Percentiles rank a stretch among this genome's conserved stretches.
Evolutionary conservation across 1,140 invertebrate species (phyloP).

Genomic region (Wiebesia pumilae): DNA sequence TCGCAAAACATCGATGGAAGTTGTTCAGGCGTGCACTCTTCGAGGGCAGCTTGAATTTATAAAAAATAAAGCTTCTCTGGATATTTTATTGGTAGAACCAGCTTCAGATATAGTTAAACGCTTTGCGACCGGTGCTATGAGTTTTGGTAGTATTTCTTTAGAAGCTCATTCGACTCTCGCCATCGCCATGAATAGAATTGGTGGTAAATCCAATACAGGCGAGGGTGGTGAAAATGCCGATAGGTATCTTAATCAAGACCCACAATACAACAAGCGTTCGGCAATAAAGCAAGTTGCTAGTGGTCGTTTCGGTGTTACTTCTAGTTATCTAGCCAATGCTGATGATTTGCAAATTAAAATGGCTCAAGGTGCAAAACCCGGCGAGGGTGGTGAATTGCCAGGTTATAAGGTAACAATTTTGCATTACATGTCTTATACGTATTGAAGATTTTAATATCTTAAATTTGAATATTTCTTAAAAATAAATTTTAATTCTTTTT

Average conservation of each 20-base stretch:
- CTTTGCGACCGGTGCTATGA: conserved; percentile 89
- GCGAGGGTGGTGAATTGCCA: conserved; percentile 95
- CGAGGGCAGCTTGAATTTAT: conserved; percentile 94
- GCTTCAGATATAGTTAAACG: conserved; percentile 97
- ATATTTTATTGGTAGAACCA: conserved; percentile 92
- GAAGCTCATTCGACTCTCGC: conserved; percentile 97
- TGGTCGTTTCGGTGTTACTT: conserved; percentile 98
- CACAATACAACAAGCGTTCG: conserved; percentile 84
- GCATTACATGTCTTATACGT: not conserved
- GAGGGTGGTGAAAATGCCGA: conserved; percentile 95
- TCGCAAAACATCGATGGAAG: conserved; percentile 90
- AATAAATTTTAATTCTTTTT: no score
- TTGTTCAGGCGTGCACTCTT: conserved; percentile 91
- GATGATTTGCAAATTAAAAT: conserved; percentile 98
- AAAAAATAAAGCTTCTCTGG: conserved; percentile 84
- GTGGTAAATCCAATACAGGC: conserved; percentile 97
- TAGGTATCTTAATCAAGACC: conserved; percentile 81
- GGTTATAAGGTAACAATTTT: conserved; percentile 80
- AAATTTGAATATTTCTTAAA: no score
- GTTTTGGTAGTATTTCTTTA: conserved; percentile 93
- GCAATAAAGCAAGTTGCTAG: conserved; percentile 96
- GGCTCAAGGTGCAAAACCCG: conserved; percentile 98
- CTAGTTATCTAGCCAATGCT: conserved; percentile 96
- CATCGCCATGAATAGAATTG: conserved; percentile 97
- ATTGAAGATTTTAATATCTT: not conserved